phyloP scores from a whole-genome alignment of 2,797 vertebrate genomes.

The Sebastes dallii region DNA sequence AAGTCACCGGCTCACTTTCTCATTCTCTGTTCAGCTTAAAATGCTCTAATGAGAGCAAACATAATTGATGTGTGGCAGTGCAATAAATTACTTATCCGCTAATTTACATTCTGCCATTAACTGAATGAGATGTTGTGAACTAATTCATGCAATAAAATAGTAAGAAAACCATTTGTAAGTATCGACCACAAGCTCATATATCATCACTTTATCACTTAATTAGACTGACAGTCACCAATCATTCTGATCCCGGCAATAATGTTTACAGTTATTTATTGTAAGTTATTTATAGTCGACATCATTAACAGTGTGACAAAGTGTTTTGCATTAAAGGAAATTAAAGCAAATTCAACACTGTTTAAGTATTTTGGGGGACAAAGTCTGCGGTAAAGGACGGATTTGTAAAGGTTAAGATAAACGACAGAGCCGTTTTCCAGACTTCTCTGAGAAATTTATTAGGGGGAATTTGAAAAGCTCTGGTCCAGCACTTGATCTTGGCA shows the following conservation, averaged over 20 bases:
- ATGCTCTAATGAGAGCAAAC: not conserved
- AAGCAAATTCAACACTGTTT: not conserved
- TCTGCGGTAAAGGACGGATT: not conserved
- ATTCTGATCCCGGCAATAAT: not conserved
- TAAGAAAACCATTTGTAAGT: slow-evolving; percentile 5
- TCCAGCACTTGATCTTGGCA: slow-evolving; percentile 13
- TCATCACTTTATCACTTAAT: slow-evolving; percentile 9
- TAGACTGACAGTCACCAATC: slow-evolving; percentile 19
- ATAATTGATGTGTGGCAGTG: not conserved
- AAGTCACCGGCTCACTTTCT: not conserved
- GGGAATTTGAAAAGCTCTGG: slow-evolving; percentile 16
- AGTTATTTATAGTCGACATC: not conserved
- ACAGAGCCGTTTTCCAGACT: not conserved
- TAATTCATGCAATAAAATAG: slow-evolving; percentile 9
- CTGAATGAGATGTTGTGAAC: not conserved
- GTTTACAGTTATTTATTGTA: not conserved
- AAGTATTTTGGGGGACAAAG: not conserved
- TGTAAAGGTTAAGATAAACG: not conserved
- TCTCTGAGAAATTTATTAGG: not conserved
- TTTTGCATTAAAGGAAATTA: not conserved
- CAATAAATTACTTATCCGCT: not conserved
- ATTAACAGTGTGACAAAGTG: not conserved
- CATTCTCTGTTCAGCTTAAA: not conserved
- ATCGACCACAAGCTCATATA: not conserved
- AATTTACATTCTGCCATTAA: slow-evolving; percentile 18